These are phyloP conservation scores for Hippocampus comes DNA, from an alignment of 2,113 vertebrate genomes.

Conservation along the genomic window DNA sequence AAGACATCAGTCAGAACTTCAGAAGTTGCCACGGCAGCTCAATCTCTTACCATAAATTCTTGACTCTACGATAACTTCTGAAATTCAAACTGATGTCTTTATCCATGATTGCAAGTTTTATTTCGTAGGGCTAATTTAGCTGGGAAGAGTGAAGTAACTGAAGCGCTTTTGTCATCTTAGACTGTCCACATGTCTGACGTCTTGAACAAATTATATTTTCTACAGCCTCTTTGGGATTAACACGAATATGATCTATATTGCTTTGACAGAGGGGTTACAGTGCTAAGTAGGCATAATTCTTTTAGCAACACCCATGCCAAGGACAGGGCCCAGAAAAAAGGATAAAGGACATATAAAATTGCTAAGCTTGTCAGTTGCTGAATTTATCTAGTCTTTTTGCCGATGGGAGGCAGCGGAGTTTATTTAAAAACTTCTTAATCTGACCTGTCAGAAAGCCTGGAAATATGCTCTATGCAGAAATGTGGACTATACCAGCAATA, in stretches of 20 bases:
- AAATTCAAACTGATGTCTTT: conserved; percentile 45
- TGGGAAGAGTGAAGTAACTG: conserved; percentile 11
- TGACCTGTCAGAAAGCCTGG: conserved; percentile 31
- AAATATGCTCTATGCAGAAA: conserved; percentile 7
- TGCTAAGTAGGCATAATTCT: conserved; percentile 2
- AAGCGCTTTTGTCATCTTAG: background rate
- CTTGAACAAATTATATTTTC: conserved; percentile 23
- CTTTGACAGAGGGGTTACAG: conserved; percentile 15
- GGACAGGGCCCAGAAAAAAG: conserved; percentile 7
- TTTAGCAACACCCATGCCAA: conserved; percentile 15
- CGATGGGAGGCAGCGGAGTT: conserved; percentile 13
- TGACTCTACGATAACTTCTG: conserved; percentile 24
- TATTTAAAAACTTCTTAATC: conserved; percentile 10
- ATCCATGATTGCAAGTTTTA: conserved; percentile 43
- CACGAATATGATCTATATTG: conserved; percentile 10
- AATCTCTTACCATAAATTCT: too few relatives aligned
- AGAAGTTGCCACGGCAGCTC: too few relatives aligned
- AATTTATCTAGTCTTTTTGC: conserved; percentile 30
- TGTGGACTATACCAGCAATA: background rate
- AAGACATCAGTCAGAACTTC: conserved; percentile 1
- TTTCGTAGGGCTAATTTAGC: conserved; percentile 43
- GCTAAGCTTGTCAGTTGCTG: conserved; percentile 16
- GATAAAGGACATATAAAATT: conserved; percentile 9
- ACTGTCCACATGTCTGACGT: conserved; percentile 14
- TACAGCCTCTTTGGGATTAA: conserved; percentile 24